phyloP scores from a whole-genome alignment of 2,113 vertebrate genomes.

The Bubo bubo region DNA sequence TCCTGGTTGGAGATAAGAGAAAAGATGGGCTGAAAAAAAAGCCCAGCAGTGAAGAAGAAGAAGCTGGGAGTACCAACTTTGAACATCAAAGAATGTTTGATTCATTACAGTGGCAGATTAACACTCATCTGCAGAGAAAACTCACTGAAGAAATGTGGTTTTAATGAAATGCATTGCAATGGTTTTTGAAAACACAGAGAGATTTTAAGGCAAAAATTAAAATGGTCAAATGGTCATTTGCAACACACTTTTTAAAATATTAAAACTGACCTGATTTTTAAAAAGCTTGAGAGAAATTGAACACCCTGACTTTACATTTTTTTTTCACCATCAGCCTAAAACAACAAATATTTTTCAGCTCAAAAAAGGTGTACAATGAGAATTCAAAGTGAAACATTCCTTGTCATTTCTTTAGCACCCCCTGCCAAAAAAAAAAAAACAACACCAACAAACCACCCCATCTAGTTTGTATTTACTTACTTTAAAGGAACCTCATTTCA shows the following conservation, averaged over 20 bases:
- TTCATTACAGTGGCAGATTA: neutral
- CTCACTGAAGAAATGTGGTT: neutral
- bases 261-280: neutral
- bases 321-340: neutral
- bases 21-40: neutral
- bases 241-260: neutral
- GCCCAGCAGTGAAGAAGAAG: neutral
- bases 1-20: neutral
- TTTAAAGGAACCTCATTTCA: neutral
- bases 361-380: accelerated
- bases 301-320: neutral
- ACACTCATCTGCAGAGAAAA: neutral
- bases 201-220: neutral
- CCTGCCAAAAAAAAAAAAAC: accelerated
- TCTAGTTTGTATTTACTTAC: neutral
- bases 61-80: neutral
- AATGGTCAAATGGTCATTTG: neutral
- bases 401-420: neutral
- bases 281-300: neutral
- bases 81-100: neutral
- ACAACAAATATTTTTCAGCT: neutral
- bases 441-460: neutral
- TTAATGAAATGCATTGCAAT: neutral
- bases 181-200: neutral
- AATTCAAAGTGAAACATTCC: neutral